Base-by-base conservation (phyloP, 2,888 invertebrate species). In the Timema podura region DNA sequence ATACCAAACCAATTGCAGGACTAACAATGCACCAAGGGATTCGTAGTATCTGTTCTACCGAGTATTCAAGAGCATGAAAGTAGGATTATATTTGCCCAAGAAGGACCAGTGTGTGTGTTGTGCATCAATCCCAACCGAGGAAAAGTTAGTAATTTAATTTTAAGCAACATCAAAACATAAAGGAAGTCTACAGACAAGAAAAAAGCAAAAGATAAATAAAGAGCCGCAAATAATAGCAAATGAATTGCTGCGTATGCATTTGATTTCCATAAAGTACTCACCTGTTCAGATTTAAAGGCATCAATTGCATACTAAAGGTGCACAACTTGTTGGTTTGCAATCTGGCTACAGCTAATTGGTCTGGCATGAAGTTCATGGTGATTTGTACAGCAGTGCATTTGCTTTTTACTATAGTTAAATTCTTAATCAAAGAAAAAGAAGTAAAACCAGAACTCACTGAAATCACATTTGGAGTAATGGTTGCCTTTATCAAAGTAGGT, bases 351-450 rank as follows among this genome's bases (percentile, higher is more conserved):
- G 30, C 1, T 2, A 30, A 30, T 30, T 1, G 30, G 30, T 30
- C 30, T 30, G 30, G 30, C 30, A 30, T 30, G 30, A 30, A 30
- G 30, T 1, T 30, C 30, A 30, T 30, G 30, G 30, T 1, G 30
- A 30, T 30, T 30, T 61, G 45, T 30, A 61, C 44, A 61, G 44
- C n/a, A 30, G 30, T 44, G 61, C 0, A 11, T 61, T 16, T 44
- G 44, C 61, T 5, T 61, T 61, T 13, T 13, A 61, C 30, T 30
- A 30, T 6, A 61, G 61, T 44, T 10, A 61, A 13, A 61, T 61
- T 61, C 44, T 44, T 61, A 16, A 61, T 10, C 61, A 61, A 61
- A 61, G 61, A 61, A 16, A 45, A 30, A 11, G 44, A 61, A 61
- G 45, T 13, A 3, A 15, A 61, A 15, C 61, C 61, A 61, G 3